These are phyloP conservation scores for Microcebus griseorufus DNA, from an alignment of 2,113 vertebrate species.

Conservation along the genomic window DNA sequence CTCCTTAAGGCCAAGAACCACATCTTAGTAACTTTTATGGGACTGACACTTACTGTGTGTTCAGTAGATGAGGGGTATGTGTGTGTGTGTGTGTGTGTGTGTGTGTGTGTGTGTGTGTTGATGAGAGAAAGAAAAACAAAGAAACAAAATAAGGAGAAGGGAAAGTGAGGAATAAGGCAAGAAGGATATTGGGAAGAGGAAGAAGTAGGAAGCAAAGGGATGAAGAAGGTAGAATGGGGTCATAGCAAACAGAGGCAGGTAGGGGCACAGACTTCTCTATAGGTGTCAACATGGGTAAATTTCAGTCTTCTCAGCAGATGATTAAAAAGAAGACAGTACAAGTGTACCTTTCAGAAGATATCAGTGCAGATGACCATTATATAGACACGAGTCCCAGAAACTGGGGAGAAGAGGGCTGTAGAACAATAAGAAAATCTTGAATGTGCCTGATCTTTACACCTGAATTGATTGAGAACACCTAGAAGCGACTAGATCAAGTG, in stretches of 20 bases:
- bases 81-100: no score
- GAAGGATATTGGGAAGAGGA: not conserved
- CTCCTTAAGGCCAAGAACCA: not conserved
- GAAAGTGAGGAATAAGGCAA: not conserved
- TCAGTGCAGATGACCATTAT: no score
- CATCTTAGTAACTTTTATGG: not conserved
- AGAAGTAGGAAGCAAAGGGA: not conserved
- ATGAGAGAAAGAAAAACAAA: not conserved
- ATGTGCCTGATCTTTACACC: not conserved
- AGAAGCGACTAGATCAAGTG: not conserved
- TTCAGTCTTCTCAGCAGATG: not conserved
- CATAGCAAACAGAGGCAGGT: not conserved
- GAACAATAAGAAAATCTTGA: not conserved
- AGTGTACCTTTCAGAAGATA: not conserved
- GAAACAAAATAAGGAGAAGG: not conserved
- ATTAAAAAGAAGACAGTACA: not conserved
- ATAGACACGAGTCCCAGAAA: not conserved
- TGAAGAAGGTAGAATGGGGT: not conserved
- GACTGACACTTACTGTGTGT: not conserved
- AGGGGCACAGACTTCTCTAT: not conserved
- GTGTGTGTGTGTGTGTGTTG: not conserved
- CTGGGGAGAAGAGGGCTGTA: not conserved
- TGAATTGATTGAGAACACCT: not conserved
- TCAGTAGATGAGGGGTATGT: not conserved
- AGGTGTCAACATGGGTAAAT: not conserved